phyloP scores from a whole-genome alignment of 2,113 vertebrate species.

The Rhinogobius similis region DNA sequence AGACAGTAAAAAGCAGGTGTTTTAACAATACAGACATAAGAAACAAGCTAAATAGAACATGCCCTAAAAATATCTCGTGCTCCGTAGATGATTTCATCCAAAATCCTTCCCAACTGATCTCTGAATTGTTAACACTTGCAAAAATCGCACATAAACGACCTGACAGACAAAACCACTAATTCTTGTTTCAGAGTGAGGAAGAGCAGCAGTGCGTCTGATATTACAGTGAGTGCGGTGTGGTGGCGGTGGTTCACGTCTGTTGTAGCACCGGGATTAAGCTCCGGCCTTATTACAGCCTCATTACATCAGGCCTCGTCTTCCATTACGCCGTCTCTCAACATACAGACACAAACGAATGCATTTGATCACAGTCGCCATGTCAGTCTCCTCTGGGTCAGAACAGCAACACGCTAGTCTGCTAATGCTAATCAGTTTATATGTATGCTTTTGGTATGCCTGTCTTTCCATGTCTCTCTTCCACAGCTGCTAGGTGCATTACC shows the following conservation, averaged over 20 bases:
- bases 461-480: slow-evolving; percentile 17
- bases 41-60: no score
- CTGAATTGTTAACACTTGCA: not conserved
- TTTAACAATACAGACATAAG: no score
- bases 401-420: slow-evolving; percentile 44
- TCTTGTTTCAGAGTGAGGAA: not conserved
- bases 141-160: not conserved
- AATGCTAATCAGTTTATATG: slow-evolving; percentile 60
- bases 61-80: no score
- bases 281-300: slow-evolving; percentile 74
- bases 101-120: no score
- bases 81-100: no score
- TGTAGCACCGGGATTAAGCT: slow-evolving; percentile 68
- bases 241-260: slow-evolving; percentile 63
- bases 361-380: slow-evolving; percentile 49
- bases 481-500: slow-evolving; percentile 73
- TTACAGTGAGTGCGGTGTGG: slow-evolving; percentile 11
- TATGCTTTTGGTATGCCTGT: slow-evolving; percentile 14
- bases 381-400: slow-evolving; percentile 46
- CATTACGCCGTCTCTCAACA: slow-evolving; percentile 59
- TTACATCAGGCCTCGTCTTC: slow-evolving; percentile 76
- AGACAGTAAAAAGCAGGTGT: no score
- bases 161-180: slow-evolving; percentile 1
- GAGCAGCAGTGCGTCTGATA: not conserved
- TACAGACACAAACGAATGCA: slow-evolving; percentile 20